phyloP scores from a whole-genome alignment of 2,113 vertebrate species.

The Callorhinus ursinus region DNA sequence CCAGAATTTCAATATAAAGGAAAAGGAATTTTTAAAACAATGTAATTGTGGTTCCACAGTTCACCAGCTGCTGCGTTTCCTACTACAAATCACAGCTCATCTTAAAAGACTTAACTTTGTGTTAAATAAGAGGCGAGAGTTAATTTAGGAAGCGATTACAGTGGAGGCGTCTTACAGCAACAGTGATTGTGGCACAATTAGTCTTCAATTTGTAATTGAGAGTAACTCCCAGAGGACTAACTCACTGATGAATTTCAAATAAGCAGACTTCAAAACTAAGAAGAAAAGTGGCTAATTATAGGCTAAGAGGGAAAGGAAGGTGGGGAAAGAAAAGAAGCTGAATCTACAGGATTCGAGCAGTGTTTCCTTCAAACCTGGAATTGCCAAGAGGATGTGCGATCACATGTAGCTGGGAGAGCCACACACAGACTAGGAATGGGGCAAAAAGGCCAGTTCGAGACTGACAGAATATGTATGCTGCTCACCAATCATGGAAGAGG shows the following conservation, averaged over 20 bases:
- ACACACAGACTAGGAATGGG: rapidly evolving
- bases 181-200: constrained; percentile 64
- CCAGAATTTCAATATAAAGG: constrained; percentile 31
- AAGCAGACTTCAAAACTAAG: constrained; percentile 57
- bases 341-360: background rate
- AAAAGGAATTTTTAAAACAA: background rate
- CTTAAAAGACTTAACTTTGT: constrained; percentile 40
- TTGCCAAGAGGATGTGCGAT: background rate
- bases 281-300: constrained; percentile 66
- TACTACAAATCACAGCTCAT: background rate
- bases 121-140: constrained; percentile 52
- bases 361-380: background rate
- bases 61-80: background rate
- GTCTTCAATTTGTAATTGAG: constrained; percentile 74
- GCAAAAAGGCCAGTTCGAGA: background rate
- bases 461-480: background rate
- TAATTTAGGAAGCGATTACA: constrained; percentile 58
- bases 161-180: background rate
- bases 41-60: background rate
- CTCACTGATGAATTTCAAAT: constrained; percentile 75
- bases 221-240: constrained; percentile 58
- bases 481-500: background rate
- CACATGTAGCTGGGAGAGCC: too few relatives aligned
- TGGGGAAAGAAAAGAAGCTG: constrained; percentile 33
- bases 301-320: constrained; percentile 10